Percentiles rank a stretch among this genome's conserved stretches.
Evolutionary conservation across 2,888 invertebrate genomes (phyloP).

Genomic region (Morinoia aosen): DNA sequence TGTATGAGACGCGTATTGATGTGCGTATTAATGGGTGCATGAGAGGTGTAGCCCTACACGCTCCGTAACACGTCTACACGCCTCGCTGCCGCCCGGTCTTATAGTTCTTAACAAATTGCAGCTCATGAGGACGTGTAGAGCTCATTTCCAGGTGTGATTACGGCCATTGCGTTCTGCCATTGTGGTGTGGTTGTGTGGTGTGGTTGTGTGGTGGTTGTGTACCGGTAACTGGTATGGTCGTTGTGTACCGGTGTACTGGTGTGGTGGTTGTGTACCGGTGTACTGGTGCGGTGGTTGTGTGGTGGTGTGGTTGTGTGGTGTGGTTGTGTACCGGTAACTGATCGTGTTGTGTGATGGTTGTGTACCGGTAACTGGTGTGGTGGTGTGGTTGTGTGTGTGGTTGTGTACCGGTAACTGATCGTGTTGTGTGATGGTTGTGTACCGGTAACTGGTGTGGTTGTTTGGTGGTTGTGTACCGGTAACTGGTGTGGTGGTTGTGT

Average conservation of each 20-base stretch:
- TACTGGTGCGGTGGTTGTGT: not conserved
- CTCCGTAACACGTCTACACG: constrained; percentile 13
- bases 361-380: too few species aligned
- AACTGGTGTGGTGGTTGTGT: too few species aligned
- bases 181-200: not conserved
- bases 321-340: too few species aligned
- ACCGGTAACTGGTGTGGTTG: too few species aligned
- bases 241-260: not conserved
- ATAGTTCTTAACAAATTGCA: not conserved
- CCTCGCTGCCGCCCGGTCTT: not conserved
- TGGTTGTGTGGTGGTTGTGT: not conserved
- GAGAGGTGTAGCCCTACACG: not conserved
- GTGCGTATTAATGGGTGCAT: not conserved
- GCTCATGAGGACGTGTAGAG: not conserved
- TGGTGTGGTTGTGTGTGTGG: too few species aligned
- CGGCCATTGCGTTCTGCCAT: not conserved
- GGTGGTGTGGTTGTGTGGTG: too few species aligned
- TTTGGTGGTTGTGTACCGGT: too few species aligned
- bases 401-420: too few species aligned
- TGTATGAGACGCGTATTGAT: constrained; percentile 4
- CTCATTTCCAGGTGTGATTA: not conserved
- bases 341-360: not conserved
- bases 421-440: too few species aligned
- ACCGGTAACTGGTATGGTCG: not conserved
- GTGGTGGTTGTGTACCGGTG: not conserved